A percentile compares a stretch with the other conserved stretches of the same genome.
Conservation (phyloP, 92 coral and sea anemone species). For the Phenganax stokvisi region DNA sequence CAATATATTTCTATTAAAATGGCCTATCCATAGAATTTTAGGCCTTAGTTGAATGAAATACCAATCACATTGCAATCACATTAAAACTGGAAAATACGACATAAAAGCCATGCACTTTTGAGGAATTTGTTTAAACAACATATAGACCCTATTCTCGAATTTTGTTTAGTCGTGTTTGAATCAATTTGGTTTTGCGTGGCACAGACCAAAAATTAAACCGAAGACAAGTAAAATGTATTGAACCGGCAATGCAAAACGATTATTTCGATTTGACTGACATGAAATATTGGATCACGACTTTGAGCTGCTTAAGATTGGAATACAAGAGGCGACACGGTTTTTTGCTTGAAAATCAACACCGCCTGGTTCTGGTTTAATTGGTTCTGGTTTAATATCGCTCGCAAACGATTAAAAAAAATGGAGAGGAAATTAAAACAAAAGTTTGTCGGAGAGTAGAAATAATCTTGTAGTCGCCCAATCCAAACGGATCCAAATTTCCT, state of each 20-base stretch:
- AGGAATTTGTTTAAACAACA: neutral
- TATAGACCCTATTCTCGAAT: neutral
- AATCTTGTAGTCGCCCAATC: too few species aligned
- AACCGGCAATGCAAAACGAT: neutral
- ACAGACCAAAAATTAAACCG: neutral
- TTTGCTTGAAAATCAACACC: too few species aligned
- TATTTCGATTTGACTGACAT: neutral
- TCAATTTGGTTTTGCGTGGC: neutral
- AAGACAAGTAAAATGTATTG: neutral
- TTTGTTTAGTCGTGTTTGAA: neutral
- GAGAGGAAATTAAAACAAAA: too few species aligned
- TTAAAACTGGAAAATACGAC: neutral
- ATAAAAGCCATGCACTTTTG: too few species aligned
- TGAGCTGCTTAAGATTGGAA: too few species aligned
- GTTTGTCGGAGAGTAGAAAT: too few species aligned
- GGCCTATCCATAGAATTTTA: neutral
- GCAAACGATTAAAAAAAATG: too few species aligned
- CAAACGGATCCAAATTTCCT: too few species aligned
- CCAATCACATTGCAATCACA: neutral
- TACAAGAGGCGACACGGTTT: too few species aligned
- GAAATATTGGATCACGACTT: neutral
- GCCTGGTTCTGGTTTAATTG: too few species aligned
- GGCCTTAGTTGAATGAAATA: constrained; percentile 8
- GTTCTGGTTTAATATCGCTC: too few species aligned
- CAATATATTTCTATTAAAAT: neutral